Conservation (phyloP, 2,888 invertebrate genomes). For the Lordiphosa andalusiaca region DNA sequence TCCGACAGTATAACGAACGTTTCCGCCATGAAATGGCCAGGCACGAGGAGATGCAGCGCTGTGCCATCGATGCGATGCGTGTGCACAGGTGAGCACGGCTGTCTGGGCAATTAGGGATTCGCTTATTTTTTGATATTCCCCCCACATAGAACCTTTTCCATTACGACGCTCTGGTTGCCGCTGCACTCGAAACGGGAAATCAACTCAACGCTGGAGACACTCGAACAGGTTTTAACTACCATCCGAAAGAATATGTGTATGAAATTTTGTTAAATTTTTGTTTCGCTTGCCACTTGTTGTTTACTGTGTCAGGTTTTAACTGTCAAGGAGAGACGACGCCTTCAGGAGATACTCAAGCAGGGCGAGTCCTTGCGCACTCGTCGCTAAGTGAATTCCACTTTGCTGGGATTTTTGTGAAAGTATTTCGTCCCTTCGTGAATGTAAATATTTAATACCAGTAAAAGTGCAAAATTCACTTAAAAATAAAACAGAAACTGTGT, state of each 20-base stretch:
- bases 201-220: conserved; percentile 77
- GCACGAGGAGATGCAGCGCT: conserved; percentile 80
- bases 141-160: conserved; percentile 76
- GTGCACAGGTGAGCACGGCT: conserved; percentile 76
- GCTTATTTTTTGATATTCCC: not conserved
- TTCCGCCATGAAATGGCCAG: conserved; percentile 79
- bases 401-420: conserved; percentile 45
- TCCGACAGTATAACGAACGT: conserved; percentile 78
- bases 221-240: conserved; percentile 76
- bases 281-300: conserved; percentile 4
- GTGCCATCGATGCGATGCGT: conserved; percentile 80
- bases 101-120: conserved; percentile 10
- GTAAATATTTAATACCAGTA: conserved; percentile 67
- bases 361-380: conserved; percentile 55
- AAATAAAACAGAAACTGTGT: conserved; percentile 50
- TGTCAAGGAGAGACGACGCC: conserved; percentile 78
- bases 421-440: conserved; percentile 20
- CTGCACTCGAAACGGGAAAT: conserved; percentile 80
- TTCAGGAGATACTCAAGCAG: conserved; percentile 78
- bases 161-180: conserved; percentile 80
- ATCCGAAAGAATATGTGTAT: not conserved
- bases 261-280: conserved; percentile 10
- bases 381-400: conserved; percentile 45
- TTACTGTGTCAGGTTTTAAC: conserved; percentile 66
- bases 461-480: conserved; percentile 68